phyloP scores from a whole-genome alignment of 1,140 invertebrate species.

The Drosophila grimshawi region DNA sequence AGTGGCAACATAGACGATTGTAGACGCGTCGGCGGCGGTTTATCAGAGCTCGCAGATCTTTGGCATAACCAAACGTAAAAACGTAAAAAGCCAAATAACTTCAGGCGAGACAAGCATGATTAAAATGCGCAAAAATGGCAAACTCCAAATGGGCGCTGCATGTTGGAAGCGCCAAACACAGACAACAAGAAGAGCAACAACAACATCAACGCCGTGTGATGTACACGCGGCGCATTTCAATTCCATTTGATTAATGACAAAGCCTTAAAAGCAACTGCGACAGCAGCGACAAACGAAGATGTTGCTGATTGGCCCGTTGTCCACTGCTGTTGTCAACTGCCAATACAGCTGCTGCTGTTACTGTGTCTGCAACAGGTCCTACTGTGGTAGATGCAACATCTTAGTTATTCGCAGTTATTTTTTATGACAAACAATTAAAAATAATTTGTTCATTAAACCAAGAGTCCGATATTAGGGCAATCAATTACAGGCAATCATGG shows the following conservation, averaged over 20 bases:
- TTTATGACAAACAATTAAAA: conserved; percentile 64
- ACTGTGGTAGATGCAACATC: conserved; percentile 37
- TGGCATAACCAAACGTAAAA: conserved; percentile 62
- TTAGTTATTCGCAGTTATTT: conserved; percentile 40
- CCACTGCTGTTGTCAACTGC: conserved; percentile 73
- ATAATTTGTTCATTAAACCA: conserved; percentile 50
- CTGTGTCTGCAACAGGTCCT: conserved; percentile 14
- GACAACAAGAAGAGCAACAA: conserved; percentile 27
- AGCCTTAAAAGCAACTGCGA: conserved; percentile 79
- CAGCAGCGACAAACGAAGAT: conserved; percentile 64
- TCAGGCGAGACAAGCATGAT: conserved; percentile 76
- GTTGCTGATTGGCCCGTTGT: conserved; percentile 77
- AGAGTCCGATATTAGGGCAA: conserved; percentile 49
- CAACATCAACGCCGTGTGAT: conserved; percentile 62
- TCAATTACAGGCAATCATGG: conserved; percentile 31
- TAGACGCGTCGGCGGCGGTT: conserved; percentile 56
- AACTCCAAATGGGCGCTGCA: conserved; percentile 79
- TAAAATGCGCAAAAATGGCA: conserved; percentile 80
- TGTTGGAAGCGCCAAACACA: conserved; percentile 54
- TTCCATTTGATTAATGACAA: conserved; percentile 83
- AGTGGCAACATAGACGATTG: conserved; percentile 26
- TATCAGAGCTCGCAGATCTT: conserved; percentile 71
- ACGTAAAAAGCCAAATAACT: conserved; percentile 72
- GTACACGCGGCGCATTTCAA: conserved; percentile 81
- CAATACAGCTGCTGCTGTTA: conserved; percentile 56